These are phyloP conservation scores for Anguilla rostrata DNA, from an alignment of 2,113 vertebrate genomes.

Conservation along the genomic window DNA sequence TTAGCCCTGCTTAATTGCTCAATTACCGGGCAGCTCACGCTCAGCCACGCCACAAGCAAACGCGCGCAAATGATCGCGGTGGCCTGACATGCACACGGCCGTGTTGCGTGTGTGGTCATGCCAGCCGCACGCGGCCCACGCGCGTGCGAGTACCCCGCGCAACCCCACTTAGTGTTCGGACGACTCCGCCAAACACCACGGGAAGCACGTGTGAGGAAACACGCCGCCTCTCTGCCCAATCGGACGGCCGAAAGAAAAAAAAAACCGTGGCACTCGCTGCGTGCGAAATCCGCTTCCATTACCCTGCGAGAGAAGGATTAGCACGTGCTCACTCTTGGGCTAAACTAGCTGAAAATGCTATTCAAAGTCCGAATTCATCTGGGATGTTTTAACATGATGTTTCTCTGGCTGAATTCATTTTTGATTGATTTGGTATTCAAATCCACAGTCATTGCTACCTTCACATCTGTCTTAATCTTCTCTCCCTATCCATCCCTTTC, in stretches of 20 bases:
- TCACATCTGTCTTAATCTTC: neutral
- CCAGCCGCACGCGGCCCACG: neutral
- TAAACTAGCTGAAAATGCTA: neutral
- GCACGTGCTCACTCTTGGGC: neutral
- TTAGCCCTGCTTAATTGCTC: conserved; percentile 82
- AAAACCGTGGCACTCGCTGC: too few relatives aligned
- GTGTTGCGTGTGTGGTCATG: conserved; percentile 33
- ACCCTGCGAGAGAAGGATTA: neutral
- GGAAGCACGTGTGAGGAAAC: too few relatives aligned
- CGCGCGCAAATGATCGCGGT: conserved; percentile 59
- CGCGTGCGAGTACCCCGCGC: neutral
- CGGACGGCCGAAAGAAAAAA: too few relatives aligned
- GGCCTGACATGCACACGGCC: conserved; percentile 51
- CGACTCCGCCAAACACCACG: too few relatives aligned
- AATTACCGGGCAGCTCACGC: conserved; percentile 73
- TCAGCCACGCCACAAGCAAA: conserved; percentile 71
- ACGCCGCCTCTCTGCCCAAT: too few relatives aligned
- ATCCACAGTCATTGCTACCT: neutral
- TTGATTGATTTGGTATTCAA: neutral
- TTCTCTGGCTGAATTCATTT: neutral
- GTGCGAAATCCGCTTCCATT: too few relatives aligned
- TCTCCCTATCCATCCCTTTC: neutral
- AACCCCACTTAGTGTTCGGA: neutral
- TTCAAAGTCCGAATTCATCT: neutral
- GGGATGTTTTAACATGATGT: neutral